phyloP scores from a whole-genome alignment of 2,113 vertebrate genomes.

The Lucifuga dentata region DNA sequence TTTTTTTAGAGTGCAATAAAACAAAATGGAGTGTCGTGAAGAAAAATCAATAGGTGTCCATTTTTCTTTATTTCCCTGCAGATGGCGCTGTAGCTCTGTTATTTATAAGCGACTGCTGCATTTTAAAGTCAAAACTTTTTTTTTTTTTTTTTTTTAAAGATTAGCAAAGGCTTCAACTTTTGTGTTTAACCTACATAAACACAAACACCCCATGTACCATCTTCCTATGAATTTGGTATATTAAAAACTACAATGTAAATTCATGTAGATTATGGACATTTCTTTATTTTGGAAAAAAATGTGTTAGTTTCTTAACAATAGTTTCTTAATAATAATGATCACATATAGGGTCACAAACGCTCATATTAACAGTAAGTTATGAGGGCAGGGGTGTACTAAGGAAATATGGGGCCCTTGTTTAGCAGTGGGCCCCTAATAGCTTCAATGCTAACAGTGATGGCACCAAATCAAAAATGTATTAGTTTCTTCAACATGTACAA shows the following conservation, averaged over 20 bases:
- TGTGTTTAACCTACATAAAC: neutral
- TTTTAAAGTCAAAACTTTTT: neutral
- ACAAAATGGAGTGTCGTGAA: slow-evolving; percentile 34
- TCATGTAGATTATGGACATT: too few relatives aligned
- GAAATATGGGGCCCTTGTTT: neutral
- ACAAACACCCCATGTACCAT: neutral
- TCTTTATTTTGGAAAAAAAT: too few relatives aligned
- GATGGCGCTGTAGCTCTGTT: slow-evolving; percentile 47
- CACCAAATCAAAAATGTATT: too few relatives aligned
- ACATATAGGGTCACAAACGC: neutral
- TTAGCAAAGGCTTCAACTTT: neutral
- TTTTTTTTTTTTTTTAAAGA: neutral
- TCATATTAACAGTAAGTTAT: neutral
- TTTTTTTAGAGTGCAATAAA: slow-evolving; percentile 45
- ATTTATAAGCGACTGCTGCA: neutral
- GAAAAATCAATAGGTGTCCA: neutral
- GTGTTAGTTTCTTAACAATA: too few relatives aligned
- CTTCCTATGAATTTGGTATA: too few relatives aligned
- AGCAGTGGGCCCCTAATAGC: too few relatives aligned
- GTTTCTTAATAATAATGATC: neutral
- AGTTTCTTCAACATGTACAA: too few relatives aligned
- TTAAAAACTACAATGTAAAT: too few relatives aligned
- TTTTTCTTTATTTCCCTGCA: slow-evolving; percentile 29
- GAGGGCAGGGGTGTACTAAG: too few relatives aligned
- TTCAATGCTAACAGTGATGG: too few relatives aligned